Evolutionary conservation across 2,797 vertebrate species (phyloP).

Genomic region (Mus spretus): DNA sequence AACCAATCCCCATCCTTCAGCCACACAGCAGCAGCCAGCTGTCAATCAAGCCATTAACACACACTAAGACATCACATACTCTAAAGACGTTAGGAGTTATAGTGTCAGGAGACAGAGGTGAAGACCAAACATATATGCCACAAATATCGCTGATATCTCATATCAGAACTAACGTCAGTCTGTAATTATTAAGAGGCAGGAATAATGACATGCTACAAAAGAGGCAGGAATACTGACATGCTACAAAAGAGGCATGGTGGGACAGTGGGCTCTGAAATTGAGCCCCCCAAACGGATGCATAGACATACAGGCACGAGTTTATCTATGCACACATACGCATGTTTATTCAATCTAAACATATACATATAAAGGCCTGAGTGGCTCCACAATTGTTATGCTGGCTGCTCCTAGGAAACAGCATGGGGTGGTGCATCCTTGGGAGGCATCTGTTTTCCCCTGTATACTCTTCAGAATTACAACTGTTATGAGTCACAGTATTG

Average conservation of each 20-base stretch:
- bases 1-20: background rate
- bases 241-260: background rate
- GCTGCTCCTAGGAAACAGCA: background rate
- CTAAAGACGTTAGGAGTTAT: background rate
- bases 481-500: conserved; percentile 18
- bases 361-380: background rate
- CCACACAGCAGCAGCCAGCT: background rate
- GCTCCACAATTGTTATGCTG: background rate
- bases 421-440: background rate
- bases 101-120: background rate
- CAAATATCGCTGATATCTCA: background rate
- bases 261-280: background rate
- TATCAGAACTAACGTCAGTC: conserved; percentile 26
- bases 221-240: background rate
- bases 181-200: conserved; percentile 24
- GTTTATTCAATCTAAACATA: background rate
- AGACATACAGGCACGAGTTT: background rate
- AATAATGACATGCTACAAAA: no score
- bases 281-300: background rate
- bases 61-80: background rate
- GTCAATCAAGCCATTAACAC: background rate
- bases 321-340: background rate
- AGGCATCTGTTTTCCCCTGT: conserved; percentile 15
- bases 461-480: background rate
- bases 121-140: background rate